Conservation (phyloP, 2,888 invertebrate species). For the Calameuta pallipes region DNA sequence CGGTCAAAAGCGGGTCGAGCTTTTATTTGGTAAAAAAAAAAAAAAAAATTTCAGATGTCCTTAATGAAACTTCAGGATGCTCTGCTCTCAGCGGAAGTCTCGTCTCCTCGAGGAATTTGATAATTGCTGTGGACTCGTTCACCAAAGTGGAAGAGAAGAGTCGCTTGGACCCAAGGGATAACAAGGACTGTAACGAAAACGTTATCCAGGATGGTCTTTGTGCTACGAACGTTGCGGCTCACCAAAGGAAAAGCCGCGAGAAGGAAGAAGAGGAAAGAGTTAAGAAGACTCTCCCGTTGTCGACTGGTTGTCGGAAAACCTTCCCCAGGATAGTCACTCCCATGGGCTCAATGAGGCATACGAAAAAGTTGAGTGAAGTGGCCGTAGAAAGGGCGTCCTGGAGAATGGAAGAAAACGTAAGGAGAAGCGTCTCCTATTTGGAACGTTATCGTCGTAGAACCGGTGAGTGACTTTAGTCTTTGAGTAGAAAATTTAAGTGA, state of each 20-base stretch:
- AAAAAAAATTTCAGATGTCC: conserved; percentile 36
- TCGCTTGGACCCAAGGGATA: no score
- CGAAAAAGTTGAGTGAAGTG: conserved; percentile 4
- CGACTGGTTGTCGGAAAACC: no score
- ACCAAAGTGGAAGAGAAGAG: conserved; percentile 8
- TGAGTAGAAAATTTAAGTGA: no score
- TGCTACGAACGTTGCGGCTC: no score
- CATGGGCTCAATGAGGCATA: no score
- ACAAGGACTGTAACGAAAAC: conserved; percentile 13
- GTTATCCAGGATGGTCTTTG: no score
- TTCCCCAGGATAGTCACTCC: no score
- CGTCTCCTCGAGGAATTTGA: not conserved
- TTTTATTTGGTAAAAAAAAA: conserved; percentile 7
- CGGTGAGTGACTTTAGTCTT: conserved; percentile 27
- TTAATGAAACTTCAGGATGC: conserved; percentile 32
- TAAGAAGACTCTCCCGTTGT: no score
- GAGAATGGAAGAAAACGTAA: conserved; percentile 41
- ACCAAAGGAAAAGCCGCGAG: no score
- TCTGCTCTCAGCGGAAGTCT: conserved; percentile 2
- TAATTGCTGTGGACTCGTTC: conserved; percentile 6
- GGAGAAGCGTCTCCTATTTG: conserved; percentile 45
- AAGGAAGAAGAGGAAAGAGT: no score
- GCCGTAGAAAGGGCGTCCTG: conserved; percentile 23
- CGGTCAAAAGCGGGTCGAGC: no score
- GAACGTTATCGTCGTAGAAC: conserved; percentile 46